These are phyloP conservation scores for Helicolenus hilgendorfi DNA, from an alignment of 2,797 vertebrate genomes.

Conservation along the genomic window DNA sequence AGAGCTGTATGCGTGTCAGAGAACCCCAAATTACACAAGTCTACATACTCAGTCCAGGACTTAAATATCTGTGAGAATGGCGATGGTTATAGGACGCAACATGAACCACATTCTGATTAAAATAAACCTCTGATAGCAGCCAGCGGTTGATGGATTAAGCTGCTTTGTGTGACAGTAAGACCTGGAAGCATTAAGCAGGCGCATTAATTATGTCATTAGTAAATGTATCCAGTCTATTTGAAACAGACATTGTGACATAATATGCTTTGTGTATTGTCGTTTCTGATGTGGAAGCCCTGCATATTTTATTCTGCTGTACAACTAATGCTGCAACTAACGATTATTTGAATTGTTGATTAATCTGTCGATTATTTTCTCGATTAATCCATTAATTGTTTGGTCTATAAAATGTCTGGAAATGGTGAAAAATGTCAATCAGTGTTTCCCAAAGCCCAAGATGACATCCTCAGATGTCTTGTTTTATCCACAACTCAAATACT, in stretches of 20 bases:
- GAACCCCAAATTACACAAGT: neutral
- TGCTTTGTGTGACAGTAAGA: conserved; percentile 44
- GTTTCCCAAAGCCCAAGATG: too few relatives aligned
- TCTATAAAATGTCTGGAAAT: too few relatives aligned
- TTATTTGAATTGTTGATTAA: too few relatives aligned
- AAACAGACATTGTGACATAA: conserved; percentile 32
- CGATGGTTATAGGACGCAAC: neutral
- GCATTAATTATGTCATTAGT: conserved; percentile 40
- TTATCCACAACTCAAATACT: too few relatives aligned
- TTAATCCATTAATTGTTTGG: too few relatives aligned
- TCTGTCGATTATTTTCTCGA: too few relatives aligned
- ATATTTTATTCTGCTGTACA: neutral
- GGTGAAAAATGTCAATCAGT: too few relatives aligned
- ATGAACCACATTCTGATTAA: neutral
- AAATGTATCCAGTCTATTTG: conserved; percentile 40
- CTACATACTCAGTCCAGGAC: neutral
- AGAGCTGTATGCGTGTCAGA: neutral
- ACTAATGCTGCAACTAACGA: neutral
- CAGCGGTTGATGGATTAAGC: conserved; percentile 27
- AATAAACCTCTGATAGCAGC: conserved; percentile 4
- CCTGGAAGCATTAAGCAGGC: conserved; percentile 35
- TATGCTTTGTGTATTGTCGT: neutral
- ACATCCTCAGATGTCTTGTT: too few relatives aligned
- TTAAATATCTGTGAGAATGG: neutral
- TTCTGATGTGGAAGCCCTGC: neutral